Evolutionary conservation across 1,140 invertebrate species (phyloP).

Genomic region (Drosophila ohnishii): DNA sequence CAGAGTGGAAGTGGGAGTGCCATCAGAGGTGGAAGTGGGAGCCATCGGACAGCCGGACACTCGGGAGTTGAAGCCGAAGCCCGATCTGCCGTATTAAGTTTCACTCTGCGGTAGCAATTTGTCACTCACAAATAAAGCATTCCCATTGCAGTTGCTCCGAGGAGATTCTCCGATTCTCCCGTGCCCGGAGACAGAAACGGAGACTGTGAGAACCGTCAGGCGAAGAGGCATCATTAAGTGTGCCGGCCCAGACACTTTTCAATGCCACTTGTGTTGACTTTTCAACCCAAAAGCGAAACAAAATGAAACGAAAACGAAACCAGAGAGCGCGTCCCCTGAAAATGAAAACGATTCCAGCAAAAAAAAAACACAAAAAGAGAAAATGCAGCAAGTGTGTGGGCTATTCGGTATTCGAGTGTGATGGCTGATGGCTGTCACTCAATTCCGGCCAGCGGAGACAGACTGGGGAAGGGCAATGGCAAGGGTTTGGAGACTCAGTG

Average conservation of each 20-base stretch:
- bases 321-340: slow-evolving; percentile 52
- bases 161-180: slow-evolving; percentile 35
- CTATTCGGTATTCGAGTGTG: slow-evolving; percentile 59
- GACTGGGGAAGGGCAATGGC: slow-evolving; percentile 31
- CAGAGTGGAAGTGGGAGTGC: slow-evolving; percentile 40
- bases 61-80: slow-evolving; percentile 16
- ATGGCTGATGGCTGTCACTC: slow-evolving; percentile 59
- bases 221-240: slow-evolving; percentile 58
- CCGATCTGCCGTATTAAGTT: slow-evolving; percentile 55
- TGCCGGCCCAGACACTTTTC: slow-evolving; percentile 52
- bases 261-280: slow-evolving; percentile 73
- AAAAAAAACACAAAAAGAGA: slow-evolving; percentile 52
- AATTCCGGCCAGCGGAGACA: slow-evolving; percentile 17
- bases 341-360: slow-evolving; percentile 63
- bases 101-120: slow-evolving; percentile 68
- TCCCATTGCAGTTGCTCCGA: slow-evolving; percentile 3
- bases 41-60: slow-evolving; percentile 35
- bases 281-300: slow-evolving; percentile 65
- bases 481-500: slow-evolving; percentile 36
- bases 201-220: slow-evolving; percentile 53
- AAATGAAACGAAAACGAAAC: slow-evolving; percentile 69
- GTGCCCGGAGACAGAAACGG: neutral
- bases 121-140: slow-evolving; percentile 62
- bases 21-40: slow-evolving; percentile 20
- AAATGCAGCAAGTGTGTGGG: slow-evolving; percentile 54